Conservation (phyloP, 1,140 invertebrate genomes). For the Drosophila athabasca region DNA sequence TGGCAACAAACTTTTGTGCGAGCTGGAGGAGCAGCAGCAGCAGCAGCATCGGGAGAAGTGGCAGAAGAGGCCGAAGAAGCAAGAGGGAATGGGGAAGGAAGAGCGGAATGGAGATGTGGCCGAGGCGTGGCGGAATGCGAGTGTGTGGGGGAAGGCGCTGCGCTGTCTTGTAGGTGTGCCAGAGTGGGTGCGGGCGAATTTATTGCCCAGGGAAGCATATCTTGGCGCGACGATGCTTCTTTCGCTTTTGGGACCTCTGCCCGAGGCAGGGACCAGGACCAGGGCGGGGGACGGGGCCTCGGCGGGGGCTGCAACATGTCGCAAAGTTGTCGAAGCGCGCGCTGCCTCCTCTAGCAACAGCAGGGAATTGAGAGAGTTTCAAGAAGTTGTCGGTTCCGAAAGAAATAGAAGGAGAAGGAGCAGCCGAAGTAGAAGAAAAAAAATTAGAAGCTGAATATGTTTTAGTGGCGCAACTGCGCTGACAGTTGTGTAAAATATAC, state of each 20-base stretch:
- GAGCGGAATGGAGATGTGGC: conserved; percentile 9
- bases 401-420: conserved; percentile 9
- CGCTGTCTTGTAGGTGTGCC: conserved; percentile 29
- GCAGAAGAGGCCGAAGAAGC: conserved; percentile 24
- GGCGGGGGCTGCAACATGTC: conserved; percentile 71
- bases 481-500: conserved; percentile 80
- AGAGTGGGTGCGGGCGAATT: conserved; percentile 56
- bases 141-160: conserved; percentile 12
- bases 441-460: conserved; percentile 70
- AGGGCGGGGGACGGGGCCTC: not conserved
- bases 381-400: conserved; percentile 51
- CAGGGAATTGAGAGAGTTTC: conserved; percentile 43
- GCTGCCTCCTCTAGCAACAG: too few species aligned
- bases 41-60: conserved; percentile 29
- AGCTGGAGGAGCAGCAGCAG: conserved; percentile 37
- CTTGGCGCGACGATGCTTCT: conserved; percentile 47
- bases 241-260: conserved; percentile 4
- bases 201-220: conserved; percentile 80
- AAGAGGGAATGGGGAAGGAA: not conserved
- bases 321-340: conserved; percentile 74
- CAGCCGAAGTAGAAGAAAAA: conserved; percentile 41
- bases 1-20: conserved; percentile 72
- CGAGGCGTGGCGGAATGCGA: conserved; percentile 28
- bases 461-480: conserved; percentile 74
- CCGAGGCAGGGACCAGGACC: not conserved